phyloP scores from a whole-genome alignment of 2,797 vertebrate genomes.

The Avahi laniger region DNA sequence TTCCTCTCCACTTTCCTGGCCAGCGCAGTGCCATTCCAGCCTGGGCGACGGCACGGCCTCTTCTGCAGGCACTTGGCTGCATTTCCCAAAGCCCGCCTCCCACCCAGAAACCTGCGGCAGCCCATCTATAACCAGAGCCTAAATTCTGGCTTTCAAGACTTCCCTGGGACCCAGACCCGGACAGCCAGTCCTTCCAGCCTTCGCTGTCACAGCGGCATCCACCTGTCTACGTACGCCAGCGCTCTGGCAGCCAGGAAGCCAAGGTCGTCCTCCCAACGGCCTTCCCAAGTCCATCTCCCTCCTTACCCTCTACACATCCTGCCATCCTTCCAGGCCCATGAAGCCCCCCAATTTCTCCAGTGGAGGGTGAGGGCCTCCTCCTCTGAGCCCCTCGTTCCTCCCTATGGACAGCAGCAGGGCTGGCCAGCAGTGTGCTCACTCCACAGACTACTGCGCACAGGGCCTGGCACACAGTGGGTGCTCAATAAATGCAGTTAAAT shows the following conservation, averaged over 20 bases:
- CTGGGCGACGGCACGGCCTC: accelerated
- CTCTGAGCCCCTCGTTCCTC: background rate
- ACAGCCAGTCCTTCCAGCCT: too few relatives aligned
- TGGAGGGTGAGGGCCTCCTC: background rate
- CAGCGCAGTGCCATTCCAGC: background rate
- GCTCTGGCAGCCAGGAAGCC: background rate
- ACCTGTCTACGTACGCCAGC: background rate
- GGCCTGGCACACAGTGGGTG: background rate
- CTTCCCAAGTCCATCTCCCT: background rate
- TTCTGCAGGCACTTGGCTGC: background rate
- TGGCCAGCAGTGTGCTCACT: too few relatives aligned
- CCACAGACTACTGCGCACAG: background rate
- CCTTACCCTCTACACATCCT: background rate
- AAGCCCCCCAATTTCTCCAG: too few relatives aligned
- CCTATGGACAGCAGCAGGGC: background rate
- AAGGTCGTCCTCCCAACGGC: background rate
- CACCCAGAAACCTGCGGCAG: too few relatives aligned
- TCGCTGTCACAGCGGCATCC: background rate
- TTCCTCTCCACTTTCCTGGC: background rate
- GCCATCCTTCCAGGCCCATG: background rate
- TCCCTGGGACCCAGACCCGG: background rate
- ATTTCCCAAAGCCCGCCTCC: background rate
- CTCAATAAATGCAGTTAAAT: background rate
- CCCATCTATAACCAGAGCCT: background rate
- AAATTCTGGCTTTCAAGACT: background rate